A percentile compares a stretch with the other conserved stretches of the same genome.
Evolutionary conservation across 1,140 invertebrate species (phyloP).

Genomic region (Apis mellifera): Amel_HAv3.1 CM009941.2:12439501-12440000

Average conservation of each 20-base stretch:
- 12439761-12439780: not conserved
- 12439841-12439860: not conserved
- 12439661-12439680: not conserved
- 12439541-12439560: conserved; percentile 14
- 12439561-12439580: conserved; percentile 7
- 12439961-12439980: conserved; percentile 60
- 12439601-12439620: conserved; percentile 23
- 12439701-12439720: not conserved
- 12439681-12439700: not conserved
- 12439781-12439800: not conserved
- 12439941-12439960: conserved; percentile 6
- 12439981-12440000: conserved; percentile 53
- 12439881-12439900: conserved; percentile 26
- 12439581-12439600: conserved; percentile 42
- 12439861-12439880: not conserved
- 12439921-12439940: conserved; percentile 10
- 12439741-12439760: no score
- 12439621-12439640: not conserved
- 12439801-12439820: not conserved
- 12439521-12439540: not conserved
- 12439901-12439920: not conserved
- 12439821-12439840: not conserved
- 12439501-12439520: conserved; percentile 7
- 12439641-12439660: not conserved
- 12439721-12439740: not conserved